Conservation (phyloP, 2,888 invertebrate species). For the Lithophane ornitopus region DNA sequence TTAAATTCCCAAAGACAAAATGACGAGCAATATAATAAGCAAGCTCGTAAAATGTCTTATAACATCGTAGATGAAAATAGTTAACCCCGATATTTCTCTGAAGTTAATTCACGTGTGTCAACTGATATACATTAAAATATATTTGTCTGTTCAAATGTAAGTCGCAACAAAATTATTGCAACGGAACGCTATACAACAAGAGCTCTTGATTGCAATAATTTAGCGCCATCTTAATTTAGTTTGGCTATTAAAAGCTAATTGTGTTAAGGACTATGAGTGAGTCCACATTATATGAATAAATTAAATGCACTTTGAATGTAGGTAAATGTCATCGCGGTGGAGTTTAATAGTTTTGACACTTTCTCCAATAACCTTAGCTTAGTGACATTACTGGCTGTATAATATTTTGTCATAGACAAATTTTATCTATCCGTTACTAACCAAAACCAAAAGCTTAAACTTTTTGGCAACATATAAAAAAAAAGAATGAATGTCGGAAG, state of each 20-base stretch:
- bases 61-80: constrained; percentile 62
- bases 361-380: constrained; percentile 13
- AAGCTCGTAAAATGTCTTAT: constrained; percentile 49
- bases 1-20: constrained; percentile 44
- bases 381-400: constrained; percentile 24
- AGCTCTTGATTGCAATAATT: constrained; percentile 82
- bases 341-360: constrained; percentile 36
- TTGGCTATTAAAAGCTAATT: constrained; percentile 82
- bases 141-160: constrained; percentile 66
- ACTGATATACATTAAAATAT: constrained; percentile 67
- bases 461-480: neutral
- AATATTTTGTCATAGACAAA: neutral
- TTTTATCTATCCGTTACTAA: neutral
- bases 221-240: constrained; percentile 83
- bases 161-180: constrained; percentile 69
- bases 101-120: constrained; percentile 64
- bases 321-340: constrained; percentile 18
- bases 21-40: constrained; percentile 44
- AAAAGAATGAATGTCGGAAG: constrained; percentile 10
- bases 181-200: constrained; percentile 70
- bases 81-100: constrained; percentile 60
- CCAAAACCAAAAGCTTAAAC: neutral
- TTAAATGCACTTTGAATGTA: constrained; percentile 49
- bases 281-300: constrained; percentile 63
- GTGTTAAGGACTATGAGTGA: constrained; percentile 80